Percentiles rank a stretch among this genome's conserved stretches.
phyloP scores from a whole-genome alignment of 2,113 vertebrate genomes.

The Syngnathus floridae region DNA sequence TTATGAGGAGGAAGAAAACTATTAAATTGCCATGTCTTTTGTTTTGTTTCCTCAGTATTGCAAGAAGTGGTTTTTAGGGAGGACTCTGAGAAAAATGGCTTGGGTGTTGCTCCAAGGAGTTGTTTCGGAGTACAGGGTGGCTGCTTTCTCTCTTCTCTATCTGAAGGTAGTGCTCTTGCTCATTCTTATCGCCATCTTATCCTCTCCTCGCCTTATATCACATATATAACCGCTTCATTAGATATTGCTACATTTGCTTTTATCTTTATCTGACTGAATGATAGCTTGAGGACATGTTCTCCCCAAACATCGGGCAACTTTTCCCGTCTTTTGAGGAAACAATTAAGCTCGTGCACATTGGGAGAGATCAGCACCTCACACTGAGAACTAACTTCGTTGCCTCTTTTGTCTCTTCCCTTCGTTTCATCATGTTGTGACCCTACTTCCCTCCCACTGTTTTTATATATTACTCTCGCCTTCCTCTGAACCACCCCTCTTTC shows the following conservation, averaged over 20 bases:
- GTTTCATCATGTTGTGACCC: slow-evolving; percentile 20
- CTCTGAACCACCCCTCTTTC: slow-evolving; percentile 41
- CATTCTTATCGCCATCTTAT: background rate
- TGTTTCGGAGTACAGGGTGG: slow-evolving; percentile 79
- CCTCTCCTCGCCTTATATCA: background rate
- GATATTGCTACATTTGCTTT: background rate
- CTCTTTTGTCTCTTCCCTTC: slow-evolving; percentile 42
- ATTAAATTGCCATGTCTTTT: slow-evolving; percentile 23
- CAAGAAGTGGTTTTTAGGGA: slow-evolving; percentile 79
- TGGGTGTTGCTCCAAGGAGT: slow-evolving; percentile 73
- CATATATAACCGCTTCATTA: background rate
- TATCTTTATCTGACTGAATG: background rate
- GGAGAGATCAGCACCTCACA: slow-evolving; percentile 23
- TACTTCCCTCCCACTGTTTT: slow-evolving; percentile 32
- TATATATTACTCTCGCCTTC: slow-evolving; percentile 38
- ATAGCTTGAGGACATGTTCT: background rate
- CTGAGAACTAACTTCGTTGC: slow-evolving; percentile 50
- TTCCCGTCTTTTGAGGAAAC: background rate
- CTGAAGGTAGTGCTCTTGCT: slow-evolving; percentile 66
- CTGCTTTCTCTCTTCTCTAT: slow-evolving; percentile 77
- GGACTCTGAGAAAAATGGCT: slow-evolving; percentile 74
- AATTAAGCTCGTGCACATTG: background rate
- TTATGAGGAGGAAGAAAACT: slow-evolving; percentile 44
- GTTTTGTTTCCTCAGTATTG: slow-evolving; percentile 69
- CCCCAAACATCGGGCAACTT: background rate